A percentile compares a stretch with the other conserved stretches of the same genome.
Conservation (phyloP, 1,140 invertebrate species). For the Ostrea edulis region DNA sequence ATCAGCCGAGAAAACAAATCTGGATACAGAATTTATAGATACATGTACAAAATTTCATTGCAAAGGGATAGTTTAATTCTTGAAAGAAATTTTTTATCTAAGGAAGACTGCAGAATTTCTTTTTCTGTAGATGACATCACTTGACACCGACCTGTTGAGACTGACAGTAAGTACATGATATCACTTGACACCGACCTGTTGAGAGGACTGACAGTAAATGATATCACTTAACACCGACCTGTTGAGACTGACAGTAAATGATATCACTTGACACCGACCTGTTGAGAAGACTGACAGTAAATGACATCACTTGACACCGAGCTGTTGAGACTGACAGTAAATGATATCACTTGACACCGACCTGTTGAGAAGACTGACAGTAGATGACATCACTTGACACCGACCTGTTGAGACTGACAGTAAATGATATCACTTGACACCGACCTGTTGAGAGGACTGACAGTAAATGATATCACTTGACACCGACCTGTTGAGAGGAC, state of each 20-base stretch:
- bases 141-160: constrained; percentile 65
- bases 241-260: constrained; percentile 69
- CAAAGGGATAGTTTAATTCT: no score
- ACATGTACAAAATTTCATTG: no score
- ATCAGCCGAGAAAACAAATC: no score
- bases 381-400: not conserved
- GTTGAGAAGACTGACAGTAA: constrained; percentile 69
- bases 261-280: constrained; percentile 57
- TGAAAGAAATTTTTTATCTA: no score
- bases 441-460: constrained; percentile 71
- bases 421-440: not conserved
- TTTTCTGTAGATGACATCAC: no score
- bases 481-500: constrained; percentile 68
- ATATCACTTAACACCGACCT: constrained; percentile 57
- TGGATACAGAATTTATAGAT: no score
- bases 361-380: constrained; percentile 71
- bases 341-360: constrained; percentile 21
- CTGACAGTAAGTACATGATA: no score
- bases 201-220: constrained; percentile 67
- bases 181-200: constrained; percentile 63
- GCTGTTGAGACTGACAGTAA: constrained; percentile 71
- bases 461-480: constrained; percentile 45
- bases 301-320: constrained; percentile 21
- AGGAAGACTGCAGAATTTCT: no score
- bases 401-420: constrained; percentile 70